phyloP scores from a whole-genome alignment of 2,113 vertebrate species.

The Agapornis roseicollis region DNA sequence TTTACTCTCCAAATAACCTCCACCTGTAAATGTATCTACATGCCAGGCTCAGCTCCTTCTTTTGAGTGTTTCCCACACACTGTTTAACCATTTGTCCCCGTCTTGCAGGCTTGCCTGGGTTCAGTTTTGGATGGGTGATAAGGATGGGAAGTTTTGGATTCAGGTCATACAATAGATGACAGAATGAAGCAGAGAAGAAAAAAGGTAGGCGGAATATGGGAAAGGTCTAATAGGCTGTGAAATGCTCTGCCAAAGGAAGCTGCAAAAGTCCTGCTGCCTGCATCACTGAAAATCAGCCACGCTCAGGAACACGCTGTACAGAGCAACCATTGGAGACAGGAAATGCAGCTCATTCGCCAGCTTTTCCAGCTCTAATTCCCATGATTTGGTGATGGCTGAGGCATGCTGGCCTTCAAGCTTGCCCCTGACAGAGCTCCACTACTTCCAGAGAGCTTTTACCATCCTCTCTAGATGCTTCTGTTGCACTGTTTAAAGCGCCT shows the following conservation, averaged over 20 bases:
- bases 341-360: neutral
- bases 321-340: neutral
- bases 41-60: neutral
- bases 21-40: neutral
- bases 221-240: conserved; percentile 10
- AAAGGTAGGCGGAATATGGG: neutral
- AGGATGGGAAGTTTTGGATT: neutral
- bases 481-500: neutral
- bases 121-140: fast-evolving
- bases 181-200: neutral
- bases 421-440: neutral
- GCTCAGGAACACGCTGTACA: conserved; percentile 35
- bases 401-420: neutral
- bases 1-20: conserved; percentile 39
- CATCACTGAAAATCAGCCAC: neutral
- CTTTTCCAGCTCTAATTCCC: neutral
- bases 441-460: neutral
- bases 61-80: neutral
- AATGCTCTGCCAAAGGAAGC: conserved; percentile 8
- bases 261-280: conserved; percentile 29
- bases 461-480: neutral
- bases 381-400: neutral
- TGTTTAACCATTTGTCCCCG: neutral
- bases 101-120: neutral
- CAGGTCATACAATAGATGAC: neutral